These are phyloP conservation scores for Taxidea taxus DNA, from an alignment of 2,113 vertebrate genomes.

Conservation along the genomic window DNA sequence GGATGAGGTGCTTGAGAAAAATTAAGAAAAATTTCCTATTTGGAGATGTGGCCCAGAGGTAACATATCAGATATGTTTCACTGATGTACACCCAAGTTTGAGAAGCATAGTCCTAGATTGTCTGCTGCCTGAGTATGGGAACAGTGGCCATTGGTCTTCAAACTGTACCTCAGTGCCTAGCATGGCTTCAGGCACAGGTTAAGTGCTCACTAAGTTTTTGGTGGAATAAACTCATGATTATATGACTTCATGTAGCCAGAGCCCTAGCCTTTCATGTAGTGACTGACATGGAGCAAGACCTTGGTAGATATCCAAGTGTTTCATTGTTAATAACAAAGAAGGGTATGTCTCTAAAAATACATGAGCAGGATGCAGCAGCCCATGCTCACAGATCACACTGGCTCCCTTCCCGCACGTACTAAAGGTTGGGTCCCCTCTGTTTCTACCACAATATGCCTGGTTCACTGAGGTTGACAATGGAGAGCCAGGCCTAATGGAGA, in stretches of 20 bases:
- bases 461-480: neutral
- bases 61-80: neutral
- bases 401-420: fast-evolving
- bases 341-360: neutral
- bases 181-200: neutral
- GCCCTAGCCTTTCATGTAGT: neutral
- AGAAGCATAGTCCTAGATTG: neutral
- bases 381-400: neutral
- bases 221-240: neutral
- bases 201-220: neutral
- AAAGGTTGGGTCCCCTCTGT: neutral
- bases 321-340: neutral
- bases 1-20: neutral
- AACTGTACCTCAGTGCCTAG: neutral
- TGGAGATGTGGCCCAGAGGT: neutral
- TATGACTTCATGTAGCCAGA: neutral
- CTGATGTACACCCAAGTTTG: too few species aligned
- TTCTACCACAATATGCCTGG: neutral
- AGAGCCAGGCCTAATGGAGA: neutral
- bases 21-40: neutral
- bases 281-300: neutral
- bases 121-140: neutral
- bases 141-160: neutral
- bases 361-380: neutral
- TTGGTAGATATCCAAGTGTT: neutral